A percentile compares a stretch with the other conserved stretches of the same genome.
Evolutionary conservation across 1,140 invertebrate genomes (phyloP).

Genomic region (Psix sp.): DNA sequence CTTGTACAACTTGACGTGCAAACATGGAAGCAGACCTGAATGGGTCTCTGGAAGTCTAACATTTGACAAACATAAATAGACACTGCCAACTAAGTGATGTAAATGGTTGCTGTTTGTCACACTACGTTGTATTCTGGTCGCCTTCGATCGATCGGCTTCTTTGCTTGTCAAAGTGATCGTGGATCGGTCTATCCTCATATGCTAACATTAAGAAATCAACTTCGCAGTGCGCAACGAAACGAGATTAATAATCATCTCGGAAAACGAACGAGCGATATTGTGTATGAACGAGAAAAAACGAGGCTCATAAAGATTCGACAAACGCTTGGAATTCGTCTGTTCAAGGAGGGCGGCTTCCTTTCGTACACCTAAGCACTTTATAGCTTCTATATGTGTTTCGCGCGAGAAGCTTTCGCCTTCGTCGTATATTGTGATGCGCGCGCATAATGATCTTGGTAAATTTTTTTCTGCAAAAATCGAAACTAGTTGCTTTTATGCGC

Average conservation of each 20-base stretch:
- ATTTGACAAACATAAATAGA: no score
- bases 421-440: background rate
- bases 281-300: slow-evolving; percentile 12
- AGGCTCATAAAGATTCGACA: slow-evolving; percentile 18
- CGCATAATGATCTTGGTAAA: background rate
- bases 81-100: slow-evolving; percentile 17
- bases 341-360: slow-evolving; percentile 17
- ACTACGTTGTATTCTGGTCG: slow-evolving; percentile 41
- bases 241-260: slow-evolving; percentile 39
- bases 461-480: no score
- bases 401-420: slow-evolving; percentile 34
- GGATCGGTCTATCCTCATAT: slow-evolving; percentile 37
- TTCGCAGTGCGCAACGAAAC: slow-evolving; percentile 36
- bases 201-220: slow-evolving; percentile 29
- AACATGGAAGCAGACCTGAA: no score
- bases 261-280: slow-evolving; percentile 9
- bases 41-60: no score
- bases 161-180: slow-evolving; percentile 28
- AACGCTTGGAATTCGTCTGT: slow-evolving; percentile 19
- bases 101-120: slow-evolving; percentile 28
- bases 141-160: slow-evolving; percentile 45
- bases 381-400: slow-evolving; percentile 59
- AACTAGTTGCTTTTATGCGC: no score
- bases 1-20: no score
- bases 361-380: slow-evolving; percentile 59